A percentile compares a stretch with the other conserved stretches of the same genome.
Evolutionary conservation across 2,888 invertebrate species (phyloP).

Genomic region (Tribolium freemani): DNA sequence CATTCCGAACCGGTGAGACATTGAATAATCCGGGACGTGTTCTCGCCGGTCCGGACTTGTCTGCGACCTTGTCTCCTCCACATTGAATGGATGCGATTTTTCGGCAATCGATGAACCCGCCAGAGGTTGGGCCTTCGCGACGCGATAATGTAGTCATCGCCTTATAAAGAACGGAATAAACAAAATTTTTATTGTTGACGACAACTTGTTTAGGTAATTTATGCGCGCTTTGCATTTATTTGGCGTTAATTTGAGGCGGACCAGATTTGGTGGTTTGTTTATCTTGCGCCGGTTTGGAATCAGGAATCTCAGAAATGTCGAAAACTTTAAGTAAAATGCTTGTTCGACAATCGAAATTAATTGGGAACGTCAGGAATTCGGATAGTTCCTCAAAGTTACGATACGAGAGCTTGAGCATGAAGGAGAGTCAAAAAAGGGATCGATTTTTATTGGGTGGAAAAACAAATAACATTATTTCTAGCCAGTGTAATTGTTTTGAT

Average conservation of each 20-base stretch:
- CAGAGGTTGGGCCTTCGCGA: not conserved
- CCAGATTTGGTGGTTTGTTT: slow-evolving; percentile 6
- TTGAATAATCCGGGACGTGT: slow-evolving; percentile 32
- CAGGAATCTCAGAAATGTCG: slow-evolving; percentile 23
- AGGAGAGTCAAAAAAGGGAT: slow-evolving; percentile 12
- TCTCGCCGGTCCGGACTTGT: slow-evolving; percentile 5
- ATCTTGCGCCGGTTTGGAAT: not conserved
- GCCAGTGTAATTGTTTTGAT: not conserved
- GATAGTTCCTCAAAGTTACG: slow-evolving; percentile 32
- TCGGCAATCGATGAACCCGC: slow-evolving; percentile 32
- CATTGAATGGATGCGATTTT: slow-evolving; percentile 20
- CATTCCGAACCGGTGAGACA: slow-evolving; percentile 47
- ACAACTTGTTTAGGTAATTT: slow-evolving; percentile 34
- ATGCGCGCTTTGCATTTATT: slow-evolving; percentile 27
- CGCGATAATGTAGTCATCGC: slow-evolving; percentile 37
- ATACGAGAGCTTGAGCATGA: slow-evolving; percentile 21
- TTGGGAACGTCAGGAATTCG: slow-evolving; percentile 28
- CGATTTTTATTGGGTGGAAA: not conserved
- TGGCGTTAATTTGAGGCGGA: slow-evolving; percentile 17
- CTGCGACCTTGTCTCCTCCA: slow-evolving; percentile 9
- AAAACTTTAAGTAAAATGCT: slow-evolving; percentile 26
- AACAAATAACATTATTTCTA: not conserved
- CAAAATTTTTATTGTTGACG: slow-evolving; percentile 36
- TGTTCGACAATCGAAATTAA: slow-evolving; percentile 31
- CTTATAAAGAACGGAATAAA: slow-evolving; percentile 39